Evolutionary conservation across 2,888 invertebrate species (phyloP).

Genomic region (Vandiemenella viatica): DNA sequence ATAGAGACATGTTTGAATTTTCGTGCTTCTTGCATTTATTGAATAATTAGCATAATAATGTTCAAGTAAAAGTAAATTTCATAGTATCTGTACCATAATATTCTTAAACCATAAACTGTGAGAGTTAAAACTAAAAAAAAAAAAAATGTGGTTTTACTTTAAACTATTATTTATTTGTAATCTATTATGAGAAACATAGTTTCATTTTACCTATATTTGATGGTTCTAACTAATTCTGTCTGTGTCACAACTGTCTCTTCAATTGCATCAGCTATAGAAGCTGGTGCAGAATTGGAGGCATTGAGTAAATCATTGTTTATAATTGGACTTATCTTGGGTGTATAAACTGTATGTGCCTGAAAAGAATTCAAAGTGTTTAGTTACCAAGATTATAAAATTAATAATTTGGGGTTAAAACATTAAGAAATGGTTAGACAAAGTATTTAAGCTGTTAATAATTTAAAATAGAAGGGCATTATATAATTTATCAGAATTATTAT

Average conservation of each 20-base stretch:
- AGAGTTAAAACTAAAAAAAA: neutral
- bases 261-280: neutral
- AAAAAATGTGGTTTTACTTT: neutral
- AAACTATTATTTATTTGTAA: neutral
- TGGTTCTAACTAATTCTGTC: slow-evolving; percentile 28
- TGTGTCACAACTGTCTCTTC: slow-evolving; percentile 26
- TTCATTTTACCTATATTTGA: slow-evolving; percentile 25
- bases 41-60: no score
- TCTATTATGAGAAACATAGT: neutral
- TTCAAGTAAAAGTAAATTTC: no score
- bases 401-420: no score
- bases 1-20: no score
- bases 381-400: no score
- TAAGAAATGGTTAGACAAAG: no score
- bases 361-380: slow-evolving; percentile 15
- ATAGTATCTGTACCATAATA: neutral
- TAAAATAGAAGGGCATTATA: no score
- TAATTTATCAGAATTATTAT: no score
- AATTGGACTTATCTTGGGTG: slow-evolving; percentile 27
- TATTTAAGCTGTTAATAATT: no score
- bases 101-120: neutral
- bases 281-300: no score
- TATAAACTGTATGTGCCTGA: slow-evolving; percentile 58
- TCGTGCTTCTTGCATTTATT: no score
- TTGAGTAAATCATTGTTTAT: neutral